Base-by-base conservation (phyloP, 1,140 invertebrate genomes). In the Heliconius himera region DNA sequence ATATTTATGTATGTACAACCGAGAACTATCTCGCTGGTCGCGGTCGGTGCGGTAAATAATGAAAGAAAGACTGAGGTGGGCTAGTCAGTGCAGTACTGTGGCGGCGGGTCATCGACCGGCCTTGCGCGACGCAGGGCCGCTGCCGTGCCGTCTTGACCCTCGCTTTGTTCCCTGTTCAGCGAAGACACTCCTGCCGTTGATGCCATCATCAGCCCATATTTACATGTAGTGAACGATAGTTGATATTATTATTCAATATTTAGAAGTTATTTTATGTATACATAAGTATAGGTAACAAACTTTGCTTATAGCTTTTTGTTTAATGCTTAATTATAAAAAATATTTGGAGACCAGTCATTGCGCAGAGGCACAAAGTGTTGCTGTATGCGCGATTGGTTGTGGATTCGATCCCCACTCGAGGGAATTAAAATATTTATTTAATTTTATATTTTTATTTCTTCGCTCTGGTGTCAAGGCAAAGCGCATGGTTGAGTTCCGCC, bases 71-170 rank as follows among this genome's bases (percentile, higher is more conserved):
- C 82, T 73, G 82, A 85, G 77, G 73, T 81, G 81, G 66, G 83
- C 79, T 72, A 81, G 82, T 71, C 81, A 74, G 84, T 90, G 85
- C 86, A 76, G 87, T 88, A 89, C 83, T 77, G 79, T 83, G 75
- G 88, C 87, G 89, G 84, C 87, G 87, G 91, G 91, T 93, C 91
- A 89, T 84, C 88, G 91, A 93, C 91, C 91, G 91, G 91, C 91
- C 91, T 94, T 94, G 91, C 90, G 89, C 87, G 82, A 85, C 87
- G 89, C 90, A 91, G 90, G 88, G 88, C 87, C 88, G 86, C 82
- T 81, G 83, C 73, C 82, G 88, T 80, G 80, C 84, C 78, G 88
- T 86, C 86, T 83, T 91, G 89, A 91, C 90, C 90, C 89, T 88
- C 80, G 85, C 88, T 91, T 91, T 90, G 89, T 91, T 87, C 85